Evolutionary conservation across 2,888 invertebrate genomes (phyloP).

Genomic region (Macropis europaea): DNA sequence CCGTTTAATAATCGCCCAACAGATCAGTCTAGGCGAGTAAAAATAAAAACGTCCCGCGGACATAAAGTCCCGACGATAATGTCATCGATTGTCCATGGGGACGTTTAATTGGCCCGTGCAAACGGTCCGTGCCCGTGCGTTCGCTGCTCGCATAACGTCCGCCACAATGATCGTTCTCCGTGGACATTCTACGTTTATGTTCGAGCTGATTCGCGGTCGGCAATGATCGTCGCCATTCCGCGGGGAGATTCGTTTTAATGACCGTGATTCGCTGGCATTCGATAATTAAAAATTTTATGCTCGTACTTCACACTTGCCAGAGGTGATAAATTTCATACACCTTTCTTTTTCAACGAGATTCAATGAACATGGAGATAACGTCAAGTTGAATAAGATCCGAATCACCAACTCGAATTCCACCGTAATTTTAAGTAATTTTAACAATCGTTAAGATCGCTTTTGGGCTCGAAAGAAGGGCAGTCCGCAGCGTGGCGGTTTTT

Average conservation of each 20-base stretch:
- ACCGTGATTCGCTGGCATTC: slow-evolving; percentile 8
- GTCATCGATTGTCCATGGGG: not conserved
- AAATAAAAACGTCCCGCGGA: not conserved
- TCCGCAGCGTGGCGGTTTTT: too few relatives aligned
- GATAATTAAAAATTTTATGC: slow-evolving; percentile 18
- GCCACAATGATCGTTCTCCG: slow-evolving; percentile 38
- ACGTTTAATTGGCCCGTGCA: slow-evolving; percentile 11
- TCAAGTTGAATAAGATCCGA: too few relatives aligned
- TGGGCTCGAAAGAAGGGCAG: too few relatives aligned
- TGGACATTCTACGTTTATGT: slow-evolving; percentile 24
- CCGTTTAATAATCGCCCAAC: not conserved
- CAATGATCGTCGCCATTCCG: slow-evolving; percentile 33
- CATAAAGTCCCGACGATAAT: not conserved
- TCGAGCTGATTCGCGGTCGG: slow-evolving; percentile 1
- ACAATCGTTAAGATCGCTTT: too few relatives aligned
- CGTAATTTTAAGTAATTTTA: too few relatives aligned
- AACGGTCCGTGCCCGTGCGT: not conserved
- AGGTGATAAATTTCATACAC: not conserved
- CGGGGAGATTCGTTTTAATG: slow-evolving; percentile 30
- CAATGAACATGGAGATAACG: too few relatives aligned
- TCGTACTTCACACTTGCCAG: not conserved
- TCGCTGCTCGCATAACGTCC: slow-evolving; percentile 8
- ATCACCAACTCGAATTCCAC: too few relatives aligned
- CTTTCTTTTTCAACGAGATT: too few relatives aligned
- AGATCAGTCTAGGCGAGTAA: too few relatives aligned